These are phyloP conservation scores for Neofelis nebulosa DNA, from an alignment of 2,113 vertebrate species.

Conservation along the genomic window DNA sequence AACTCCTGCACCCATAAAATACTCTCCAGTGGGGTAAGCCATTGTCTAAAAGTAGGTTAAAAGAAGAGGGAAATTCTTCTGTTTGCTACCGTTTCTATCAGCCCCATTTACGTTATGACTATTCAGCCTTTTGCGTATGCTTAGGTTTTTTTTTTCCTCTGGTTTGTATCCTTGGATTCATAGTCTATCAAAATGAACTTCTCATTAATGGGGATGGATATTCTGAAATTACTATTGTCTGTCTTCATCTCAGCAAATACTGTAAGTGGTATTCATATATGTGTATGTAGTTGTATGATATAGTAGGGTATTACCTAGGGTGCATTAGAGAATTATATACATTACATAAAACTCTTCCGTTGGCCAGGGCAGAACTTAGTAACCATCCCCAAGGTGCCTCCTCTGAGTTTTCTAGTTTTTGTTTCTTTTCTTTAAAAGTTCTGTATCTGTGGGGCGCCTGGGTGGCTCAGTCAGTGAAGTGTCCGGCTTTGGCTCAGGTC, in stretches of 20 bases:
- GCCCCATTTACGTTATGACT: not conserved
- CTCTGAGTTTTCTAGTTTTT: not conserved
- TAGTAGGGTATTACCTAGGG: too few species aligned
- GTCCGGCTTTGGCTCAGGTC: too few species aligned
- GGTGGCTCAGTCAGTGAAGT: too few species aligned
- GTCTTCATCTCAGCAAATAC: not conserved
- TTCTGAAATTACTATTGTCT: not conserved
- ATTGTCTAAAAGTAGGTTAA: not conserved
- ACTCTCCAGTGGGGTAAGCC: not conserved
- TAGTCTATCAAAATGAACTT: not conserved
- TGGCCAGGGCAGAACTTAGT: not conserved
- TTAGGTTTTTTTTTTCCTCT: not conserved
- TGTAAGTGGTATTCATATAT: not conserved
- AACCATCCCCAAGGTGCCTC: not conserved
- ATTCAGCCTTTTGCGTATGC: not conserved
- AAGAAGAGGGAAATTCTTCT: not conserved
- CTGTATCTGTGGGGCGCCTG: not conserved
- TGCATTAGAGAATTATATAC: not conserved
- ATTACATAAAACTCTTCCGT: fast-evolving
- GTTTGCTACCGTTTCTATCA: not conserved
- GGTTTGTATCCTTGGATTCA: not conserved
- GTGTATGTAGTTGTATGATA: not conserved
- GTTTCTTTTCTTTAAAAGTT: not conserved
- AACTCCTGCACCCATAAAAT: not conserved
- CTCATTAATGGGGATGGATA: not conserved